These are phyloP conservation scores for Agelas oroides DNA, from an alignment of 37 sponge, comb jelly and placozoan species.

Conservation along the genomic window DNA sequence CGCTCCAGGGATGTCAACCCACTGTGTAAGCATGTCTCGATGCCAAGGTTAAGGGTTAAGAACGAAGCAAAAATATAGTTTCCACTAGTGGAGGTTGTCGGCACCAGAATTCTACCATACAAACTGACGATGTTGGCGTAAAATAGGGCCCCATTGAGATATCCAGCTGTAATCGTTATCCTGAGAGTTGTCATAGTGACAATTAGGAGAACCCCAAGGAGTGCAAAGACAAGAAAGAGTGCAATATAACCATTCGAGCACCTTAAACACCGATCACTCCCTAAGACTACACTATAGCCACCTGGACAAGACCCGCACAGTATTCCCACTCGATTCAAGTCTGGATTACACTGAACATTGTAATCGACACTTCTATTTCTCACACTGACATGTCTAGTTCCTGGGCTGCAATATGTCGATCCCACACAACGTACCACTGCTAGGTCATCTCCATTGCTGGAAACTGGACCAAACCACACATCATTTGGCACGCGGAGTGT, in stretches of 20 bases:
- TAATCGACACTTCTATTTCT: neutral
- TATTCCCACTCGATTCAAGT: slow-evolving; percentile 13
- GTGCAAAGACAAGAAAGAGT: neutral
- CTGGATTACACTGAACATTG: slow-evolving; percentile 21
- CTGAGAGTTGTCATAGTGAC: neutral
- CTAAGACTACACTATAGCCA: slow-evolving; percentile 19
- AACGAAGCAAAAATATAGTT: neutral
- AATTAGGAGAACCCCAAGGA: slow-evolving; percentile 20
- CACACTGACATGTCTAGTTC: neutral
- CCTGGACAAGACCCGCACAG: slow-evolving; percentile 21
- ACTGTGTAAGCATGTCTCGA: slow-evolving; percentile 45
- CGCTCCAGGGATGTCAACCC: slow-evolving; percentile 17
- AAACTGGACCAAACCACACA: slow-evolving; percentile 32
- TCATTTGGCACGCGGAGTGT: neutral
- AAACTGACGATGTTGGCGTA: slow-evolving; percentile 26
- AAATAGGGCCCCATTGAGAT: slow-evolving; percentile 40
- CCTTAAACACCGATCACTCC: slow-evolving; percentile 8
- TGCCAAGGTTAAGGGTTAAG: slow-evolving; percentile 30
- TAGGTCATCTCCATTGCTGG: neutral
- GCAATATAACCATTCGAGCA: slow-evolving; percentile 15
- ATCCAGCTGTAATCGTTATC: slow-evolving; percentile 33
- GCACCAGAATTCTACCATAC: slow-evolving; percentile 4
- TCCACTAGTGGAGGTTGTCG: neutral
- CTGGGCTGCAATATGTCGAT: slow-evolving; percentile 8
- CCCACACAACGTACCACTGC: neutral